Conservation (phyloP, 2,113 vertebrate genomes). For the Corynorhinus townsendii region DNA sequence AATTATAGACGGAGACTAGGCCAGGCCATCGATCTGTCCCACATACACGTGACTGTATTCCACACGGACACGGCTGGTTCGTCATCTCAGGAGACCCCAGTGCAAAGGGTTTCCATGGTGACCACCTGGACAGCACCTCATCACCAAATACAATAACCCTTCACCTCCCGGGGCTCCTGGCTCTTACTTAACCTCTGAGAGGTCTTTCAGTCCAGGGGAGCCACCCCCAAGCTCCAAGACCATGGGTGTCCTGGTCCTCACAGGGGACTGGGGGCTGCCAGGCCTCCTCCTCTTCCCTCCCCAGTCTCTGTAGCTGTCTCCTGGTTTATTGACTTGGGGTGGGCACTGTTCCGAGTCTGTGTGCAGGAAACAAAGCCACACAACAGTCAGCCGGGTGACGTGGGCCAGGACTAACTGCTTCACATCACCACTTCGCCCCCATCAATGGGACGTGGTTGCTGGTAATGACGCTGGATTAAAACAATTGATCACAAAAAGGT, state of each 20-base stretch:
- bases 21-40: not conserved
- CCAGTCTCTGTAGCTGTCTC: constrained; percentile 20
- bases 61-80: not conserved
- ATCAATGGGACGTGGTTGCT: not conserved
- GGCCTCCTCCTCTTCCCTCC: not conserved
- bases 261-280: not conserved
- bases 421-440: not conserved
- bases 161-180: not conserved
- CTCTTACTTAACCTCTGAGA: not conserved
- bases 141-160: not conserved
- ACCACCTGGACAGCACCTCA: not conserved
- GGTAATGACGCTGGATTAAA: constrained; percentile 19
- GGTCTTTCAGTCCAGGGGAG: not conserved
- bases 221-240: not conserved
- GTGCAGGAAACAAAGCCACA: constrained; percentile 33
- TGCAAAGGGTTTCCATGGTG: not conserved
- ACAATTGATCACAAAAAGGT: constrained; percentile 42
- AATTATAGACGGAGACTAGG: not conserved
- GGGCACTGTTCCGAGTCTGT: not conserved
- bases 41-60: not conserved
- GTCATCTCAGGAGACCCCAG: not conserved
- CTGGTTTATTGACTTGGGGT: not conserved
- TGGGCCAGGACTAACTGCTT: not conserved
- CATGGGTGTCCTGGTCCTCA: not conserved
- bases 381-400: not conserved